Conservation (phyloP, 2,888 invertebrate genomes). For the Drosophila ochracea region DNA sequence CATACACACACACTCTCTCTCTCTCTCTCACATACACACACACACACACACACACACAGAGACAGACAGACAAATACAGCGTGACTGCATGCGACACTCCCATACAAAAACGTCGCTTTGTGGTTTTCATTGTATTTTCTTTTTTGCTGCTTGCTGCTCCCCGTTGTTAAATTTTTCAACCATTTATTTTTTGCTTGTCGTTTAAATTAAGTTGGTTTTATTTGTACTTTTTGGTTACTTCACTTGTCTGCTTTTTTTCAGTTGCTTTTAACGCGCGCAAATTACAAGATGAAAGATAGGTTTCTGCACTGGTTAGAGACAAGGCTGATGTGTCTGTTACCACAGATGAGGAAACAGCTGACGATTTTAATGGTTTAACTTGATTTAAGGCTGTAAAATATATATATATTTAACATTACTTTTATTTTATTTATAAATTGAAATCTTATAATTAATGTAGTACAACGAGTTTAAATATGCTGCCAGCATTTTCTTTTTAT, state of each 20-base stretch:
- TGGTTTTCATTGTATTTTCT: constrained; percentile 67
- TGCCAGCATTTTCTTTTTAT: not conserved
- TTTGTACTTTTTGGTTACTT: constrained; percentile 13
- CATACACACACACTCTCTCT: not conserved
- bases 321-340: not conserved
- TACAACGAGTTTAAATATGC: not conserved
- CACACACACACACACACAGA: constrained; percentile 3
- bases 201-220: constrained; percentile 64
- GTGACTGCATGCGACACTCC: constrained; percentile 65
- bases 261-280: constrained; percentile 29
- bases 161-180: constrained; percentile 30
- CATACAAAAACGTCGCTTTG: constrained; percentile 69
- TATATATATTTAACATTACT: not conserved
- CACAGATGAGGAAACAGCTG: not conserved
- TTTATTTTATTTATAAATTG: not conserved
- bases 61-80: constrained; percentile 19
- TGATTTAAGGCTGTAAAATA: not conserved
- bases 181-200: constrained; percentile 51
- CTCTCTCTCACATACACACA: not conserved
- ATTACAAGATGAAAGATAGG: constrained; percentile 48
- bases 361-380: not conserved
- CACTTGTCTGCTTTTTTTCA: constrained; percentile 13
- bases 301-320: constrained; percentile 21
- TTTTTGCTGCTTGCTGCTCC: constrained; percentile 10
- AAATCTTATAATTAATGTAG: not conserved